Conservation (phyloP, 2,888 invertebrate genomes). For the Pegoplata infirma region DNA sequence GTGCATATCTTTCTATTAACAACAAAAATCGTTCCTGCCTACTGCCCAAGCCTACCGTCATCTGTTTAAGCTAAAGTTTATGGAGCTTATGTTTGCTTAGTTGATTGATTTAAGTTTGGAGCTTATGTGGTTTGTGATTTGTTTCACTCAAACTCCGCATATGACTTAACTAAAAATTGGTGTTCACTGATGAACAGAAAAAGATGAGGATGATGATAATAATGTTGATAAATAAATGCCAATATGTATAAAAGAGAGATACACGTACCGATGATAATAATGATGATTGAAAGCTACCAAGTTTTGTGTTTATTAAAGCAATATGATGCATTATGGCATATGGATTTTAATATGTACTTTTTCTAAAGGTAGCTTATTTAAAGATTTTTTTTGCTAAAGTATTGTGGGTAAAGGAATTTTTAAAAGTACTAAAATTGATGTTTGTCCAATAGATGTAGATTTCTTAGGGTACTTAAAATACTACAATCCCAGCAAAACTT, state of each 20-base stretch:
- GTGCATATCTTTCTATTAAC: too few species aligned
- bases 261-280: slow-evolving; percentile 4
- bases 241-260: neutral
- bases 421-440: too few species aligned
- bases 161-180: neutral
- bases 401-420: too few species aligned
- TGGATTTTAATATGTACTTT: too few species aligned
- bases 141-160: slow-evolving; percentile 21
- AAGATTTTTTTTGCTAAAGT: too few species aligned
- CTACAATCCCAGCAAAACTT: too few species aligned
- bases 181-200: too few species aligned
- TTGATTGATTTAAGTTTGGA: slow-evolving; percentile 62
- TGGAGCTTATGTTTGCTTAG: slow-evolving; percentile 57
- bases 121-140: slow-evolving; percentile 57
- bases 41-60: slow-evolving; percentile 22
- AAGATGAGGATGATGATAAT: slow-evolving; percentile 2
- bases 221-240: slow-evolving; percentile 8
- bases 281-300: slow-evolving; percentile 3
- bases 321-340: too few species aligned
- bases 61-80: slow-evolving; percentile 51
- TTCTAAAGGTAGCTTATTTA: too few species aligned
- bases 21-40: too few species aligned
- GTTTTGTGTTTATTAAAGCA: slow-evolving; percentile 14
- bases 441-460: too few species aligned
- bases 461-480: too few species aligned